phyloP scores from a whole-genome alignment of 2,888 invertebrate species.

The Lasioglossum calceatum region DNA sequence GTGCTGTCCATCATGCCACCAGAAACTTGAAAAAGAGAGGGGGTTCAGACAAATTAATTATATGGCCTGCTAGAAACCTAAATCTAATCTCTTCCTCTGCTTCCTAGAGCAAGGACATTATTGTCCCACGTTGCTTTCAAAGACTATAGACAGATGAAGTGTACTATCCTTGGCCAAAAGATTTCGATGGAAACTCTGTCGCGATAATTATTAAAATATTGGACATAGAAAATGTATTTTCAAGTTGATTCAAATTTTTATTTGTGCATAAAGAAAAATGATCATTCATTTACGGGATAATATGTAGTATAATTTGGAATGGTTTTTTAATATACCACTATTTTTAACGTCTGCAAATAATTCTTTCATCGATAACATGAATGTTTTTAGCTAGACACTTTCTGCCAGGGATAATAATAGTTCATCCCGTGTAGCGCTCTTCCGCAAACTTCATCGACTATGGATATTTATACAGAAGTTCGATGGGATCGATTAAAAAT shows the following conservation, averaged over 20 bases:
- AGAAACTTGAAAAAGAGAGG: constrained; percentile 79
- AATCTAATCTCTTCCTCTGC: neutral
- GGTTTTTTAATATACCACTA: neutral
- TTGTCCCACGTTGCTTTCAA: constrained; percentile 49
- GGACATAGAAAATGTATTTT: neutral
- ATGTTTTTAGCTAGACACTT: neutral
- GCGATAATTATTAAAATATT: neutral
- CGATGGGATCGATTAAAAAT: neutral
- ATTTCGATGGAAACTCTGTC: neutral
- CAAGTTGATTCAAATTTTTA: neutral
- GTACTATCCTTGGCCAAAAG: neutral
- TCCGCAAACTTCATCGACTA: constrained; percentile 28
- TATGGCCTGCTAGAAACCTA: neutral
- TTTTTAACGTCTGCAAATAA: neutral
- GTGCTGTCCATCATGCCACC: constrained; percentile 83
- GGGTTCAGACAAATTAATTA: neutral
- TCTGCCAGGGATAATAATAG: neutral
- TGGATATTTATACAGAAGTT: neutral
- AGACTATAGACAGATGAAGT: constrained; percentile 29
- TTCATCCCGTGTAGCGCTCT: constrained; percentile 43
- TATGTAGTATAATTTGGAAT: neutral
- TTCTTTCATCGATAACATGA: neutral
- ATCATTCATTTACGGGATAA: neutral
- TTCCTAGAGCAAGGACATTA: constrained; percentile 36
- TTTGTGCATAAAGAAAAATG: neutral